These are phyloP conservation scores for Scomberomorus guttatus DNA, from an alignment of 2,797 vertebrate species.

Conservation along the genomic window DNA sequence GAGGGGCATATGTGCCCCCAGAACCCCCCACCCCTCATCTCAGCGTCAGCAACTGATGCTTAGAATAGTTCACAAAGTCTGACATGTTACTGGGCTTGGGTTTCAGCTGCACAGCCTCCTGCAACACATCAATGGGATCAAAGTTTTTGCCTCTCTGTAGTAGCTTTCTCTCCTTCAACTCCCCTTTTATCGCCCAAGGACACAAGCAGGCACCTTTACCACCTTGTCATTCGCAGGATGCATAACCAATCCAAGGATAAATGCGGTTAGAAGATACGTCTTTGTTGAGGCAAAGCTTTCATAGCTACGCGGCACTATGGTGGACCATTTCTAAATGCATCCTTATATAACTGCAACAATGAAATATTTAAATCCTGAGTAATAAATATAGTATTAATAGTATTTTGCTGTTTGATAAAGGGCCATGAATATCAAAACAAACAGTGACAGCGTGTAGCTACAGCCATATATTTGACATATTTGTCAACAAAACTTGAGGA, in stretches of 20 bases:
- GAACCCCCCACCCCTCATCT: conserved; percentile 69
- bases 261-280: conserved; percentile 40
- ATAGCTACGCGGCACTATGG: conserved; percentile 20
- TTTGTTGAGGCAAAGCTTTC: conserved; percentile 52
- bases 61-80: conserved; percentile 91
- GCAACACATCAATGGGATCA: conserved; percentile 86
- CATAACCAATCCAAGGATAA: conserved; percentile 59
- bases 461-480: conserved; percentile 61
- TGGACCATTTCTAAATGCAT: conserved; percentile 28
- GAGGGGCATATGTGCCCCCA: conserved; percentile 69
- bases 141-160: conserved; percentile 70
- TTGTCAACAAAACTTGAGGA: conserved; percentile 36
- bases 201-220: conserved; percentile 72
- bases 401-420: conserved; percentile 2
- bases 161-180: conserved; percentile 68
- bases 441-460: conserved; percentile 30
- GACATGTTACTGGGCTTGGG: conserved; percentile 87
- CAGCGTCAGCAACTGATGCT: conserved; percentile 88
- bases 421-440: conserved; percentile 38
- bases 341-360: conserved; percentile 12
- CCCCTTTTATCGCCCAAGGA: conserved; percentile 61
- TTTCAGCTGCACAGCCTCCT: conserved; percentile 86
- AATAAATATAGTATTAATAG: conserved; percentile 36
- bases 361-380: conserved; percentile 13
- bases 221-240: conserved; percentile 71